Evolutionary conservation across 1,140 invertebrate genomes (phyloP).

Genomic region (Prorops nasuta): DNA sequence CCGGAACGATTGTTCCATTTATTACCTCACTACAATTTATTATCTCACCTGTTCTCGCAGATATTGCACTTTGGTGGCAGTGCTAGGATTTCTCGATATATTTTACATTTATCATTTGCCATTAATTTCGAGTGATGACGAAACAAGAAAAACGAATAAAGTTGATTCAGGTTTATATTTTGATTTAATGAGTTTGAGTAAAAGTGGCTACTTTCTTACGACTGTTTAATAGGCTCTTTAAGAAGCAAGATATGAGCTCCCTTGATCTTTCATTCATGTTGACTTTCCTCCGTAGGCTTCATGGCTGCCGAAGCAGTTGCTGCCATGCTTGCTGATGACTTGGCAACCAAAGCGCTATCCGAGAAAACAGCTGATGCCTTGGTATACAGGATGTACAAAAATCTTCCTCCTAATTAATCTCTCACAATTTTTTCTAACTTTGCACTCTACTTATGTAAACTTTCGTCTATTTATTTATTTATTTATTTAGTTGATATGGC

Average conservation of each 20-base stretch:
- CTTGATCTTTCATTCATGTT: slow-evolving; percentile 15
- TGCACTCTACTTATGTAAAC: background rate
- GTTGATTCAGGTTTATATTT: too few relatives aligned
- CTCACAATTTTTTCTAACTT: background rate
- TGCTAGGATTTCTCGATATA: too few relatives aligned
- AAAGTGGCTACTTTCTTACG: slow-evolving; percentile 13
- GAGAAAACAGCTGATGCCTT: slow-evolving; percentile 45
- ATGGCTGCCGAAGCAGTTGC: slow-evolving; percentile 53
- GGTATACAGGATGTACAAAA: slow-evolving; percentile 51
- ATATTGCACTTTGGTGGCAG: too few relatives aligned
- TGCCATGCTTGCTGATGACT: slow-evolving; percentile 51
- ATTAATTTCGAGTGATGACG: too few relatives aligned
- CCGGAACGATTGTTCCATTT: too few relatives aligned
- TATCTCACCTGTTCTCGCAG: too few relatives aligned
- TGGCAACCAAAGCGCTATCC: slow-evolving; percentile 47
- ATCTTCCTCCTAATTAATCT: slow-evolving; percentile 31
- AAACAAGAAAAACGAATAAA: too few relatives aligned
- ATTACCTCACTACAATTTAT: too few relatives aligned
- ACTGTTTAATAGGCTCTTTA: too few relatives aligned
- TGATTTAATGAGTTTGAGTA: too few relatives aligned
- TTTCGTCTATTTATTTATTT: slow-evolving; percentile 14
- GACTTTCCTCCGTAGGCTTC: slow-evolving; percentile 40
- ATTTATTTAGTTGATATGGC: slow-evolving; percentile 20
- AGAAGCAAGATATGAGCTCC: slow-evolving; percentile 10
- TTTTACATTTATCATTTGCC: too few relatives aligned